These are phyloP conservation scores for Papilio xuthus DNA, from an alignment of 1,140 invertebrate genomes.

Conservation along the genomic window DNA sequence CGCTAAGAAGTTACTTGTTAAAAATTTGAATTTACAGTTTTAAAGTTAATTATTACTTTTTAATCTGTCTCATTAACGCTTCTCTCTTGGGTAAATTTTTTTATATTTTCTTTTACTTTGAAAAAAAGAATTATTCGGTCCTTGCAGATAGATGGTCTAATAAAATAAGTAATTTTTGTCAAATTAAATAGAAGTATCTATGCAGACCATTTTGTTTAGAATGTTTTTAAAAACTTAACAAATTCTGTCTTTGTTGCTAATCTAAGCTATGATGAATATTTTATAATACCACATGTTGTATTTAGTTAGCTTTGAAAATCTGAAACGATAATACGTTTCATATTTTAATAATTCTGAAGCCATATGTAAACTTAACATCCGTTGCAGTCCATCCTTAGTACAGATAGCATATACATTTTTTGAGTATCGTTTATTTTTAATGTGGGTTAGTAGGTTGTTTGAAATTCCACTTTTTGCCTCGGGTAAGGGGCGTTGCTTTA, in stretches of 20 bases:
- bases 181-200: not conserved
- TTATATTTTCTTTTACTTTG: too few relatives aligned
- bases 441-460: slow-evolving; percentile 22
- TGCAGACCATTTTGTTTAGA: not conserved
- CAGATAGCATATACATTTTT: slow-evolving; percentile 20
- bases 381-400: slow-evolving; percentile 22
- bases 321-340: slow-evolving; percentile 4
- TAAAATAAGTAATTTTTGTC: too few relatives aligned
- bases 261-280: not conserved
- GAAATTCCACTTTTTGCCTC: not conserved
- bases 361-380: slow-evolving; percentile 30
- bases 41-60: too few relatives aligned
- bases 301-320: not conserved
- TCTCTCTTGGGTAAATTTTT: too few relatives aligned
- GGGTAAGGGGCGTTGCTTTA: not conserved
- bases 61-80: too few relatives aligned
- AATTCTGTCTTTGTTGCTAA: not conserved
- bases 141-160: too few relatives aligned
- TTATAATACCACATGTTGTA: not conserved
- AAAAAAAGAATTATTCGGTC: too few relatives aligned
- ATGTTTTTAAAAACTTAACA: not conserved
- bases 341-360: slow-evolving; percentile 30
- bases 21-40: not conserved
- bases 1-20: not conserved
- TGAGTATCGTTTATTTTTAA: slow-evolving; percentile 18